Evolutionary conservation across 2,888 invertebrate genomes (phyloP), one percentile per base, ranked within the genome.

Genomic region (Argyresthia albistria): DNA sequence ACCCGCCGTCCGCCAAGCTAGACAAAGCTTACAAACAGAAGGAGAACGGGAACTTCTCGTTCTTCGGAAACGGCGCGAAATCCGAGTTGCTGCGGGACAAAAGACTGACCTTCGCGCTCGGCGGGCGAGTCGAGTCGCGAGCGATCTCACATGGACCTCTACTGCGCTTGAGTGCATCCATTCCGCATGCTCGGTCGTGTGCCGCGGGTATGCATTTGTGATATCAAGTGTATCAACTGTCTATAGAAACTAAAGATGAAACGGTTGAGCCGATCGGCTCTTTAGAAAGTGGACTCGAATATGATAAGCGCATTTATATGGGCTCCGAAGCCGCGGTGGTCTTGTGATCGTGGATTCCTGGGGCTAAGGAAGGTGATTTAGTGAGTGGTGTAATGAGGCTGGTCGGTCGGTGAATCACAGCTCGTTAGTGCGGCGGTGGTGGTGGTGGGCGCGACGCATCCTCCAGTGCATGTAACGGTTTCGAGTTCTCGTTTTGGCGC

Each of bases 1-100:
- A 88, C 57, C 76, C 74, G 12, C 86, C 84, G 4, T 80, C 81
- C 48, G 88, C 84, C 25, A 88, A 88, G 73, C 65, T 88, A 53
- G 79, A 88, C 65, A 88, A 88, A 73, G 88, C 87, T 12, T 88
- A 88, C 57, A 88, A 76, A 69, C 86, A 87, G 63, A 84, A 77
- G 60, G 87, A 88, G 60, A 81, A 70, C 66, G 73, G 77, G 47
- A 80, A 77, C 59, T 83, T 82, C 60, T 86, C 84, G 56, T 84
- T 80, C 62, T 74, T 86, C 54, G 83, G 86, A 46, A 80, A 69
- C 60, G 88, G 88, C 80, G 88, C 88, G 62, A 88, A 88, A 63
- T 87, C 88, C 64, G 84, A 87, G 64, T 75, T 88, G 60, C 68
- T 88, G 55, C 83, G 86, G 63, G 87, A 87, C 72, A 87, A 87